Evolutionary conservation across 2,888 invertebrate genomes (phyloP).

Genomic region (Ennomos fuscantarius): DNA sequence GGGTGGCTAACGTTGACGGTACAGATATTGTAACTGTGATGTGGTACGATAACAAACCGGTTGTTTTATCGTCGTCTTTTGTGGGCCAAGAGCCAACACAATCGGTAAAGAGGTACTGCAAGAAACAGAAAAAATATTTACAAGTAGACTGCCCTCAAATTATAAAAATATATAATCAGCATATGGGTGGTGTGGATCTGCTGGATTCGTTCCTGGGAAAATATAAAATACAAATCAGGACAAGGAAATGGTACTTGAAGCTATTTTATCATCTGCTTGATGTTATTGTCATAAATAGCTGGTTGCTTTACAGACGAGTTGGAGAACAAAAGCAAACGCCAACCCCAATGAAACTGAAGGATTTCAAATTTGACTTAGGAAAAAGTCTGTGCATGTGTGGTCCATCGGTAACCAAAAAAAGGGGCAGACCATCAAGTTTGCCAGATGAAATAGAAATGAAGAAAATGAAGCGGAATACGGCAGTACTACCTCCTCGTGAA

Average conservation of each 20-base stretch:
- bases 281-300: no score
- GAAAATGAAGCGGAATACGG: no score
- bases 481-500: no score
- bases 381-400: no score
- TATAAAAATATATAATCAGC: slow-evolving; percentile 24
- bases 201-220: slow-evolving; percentile 32
- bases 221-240: slow-evolving; percentile 33
- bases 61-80: slow-evolving; percentile 34
- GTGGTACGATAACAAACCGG: slow-evolving; percentile 37
- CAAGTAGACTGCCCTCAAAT: slow-evolving; percentile 31
- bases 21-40: slow-evolving; percentile 13
- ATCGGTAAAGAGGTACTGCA: slow-evolving; percentile 26
- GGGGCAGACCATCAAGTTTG: no score
- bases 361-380: no score
- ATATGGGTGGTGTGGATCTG: slow-evolving; percentile 37
- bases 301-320: no score
- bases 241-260: slow-evolving; percentile 33
- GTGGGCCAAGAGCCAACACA: slow-evolving; percentile 30
- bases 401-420: no score
- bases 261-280: slow-evolving; percentile 27
- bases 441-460: no score
- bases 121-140: slow-evolving; percentile 33
- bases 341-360: no score
- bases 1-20: background rate
- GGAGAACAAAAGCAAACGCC: no score